Percentiles rank a stretch among this genome's conserved stretches.
These are phyloP conservation scores for Drosophila pseudoobscura DNA, from an alignment of 1,140 invertebrate species.

Conservation along the genomic window DNA sequence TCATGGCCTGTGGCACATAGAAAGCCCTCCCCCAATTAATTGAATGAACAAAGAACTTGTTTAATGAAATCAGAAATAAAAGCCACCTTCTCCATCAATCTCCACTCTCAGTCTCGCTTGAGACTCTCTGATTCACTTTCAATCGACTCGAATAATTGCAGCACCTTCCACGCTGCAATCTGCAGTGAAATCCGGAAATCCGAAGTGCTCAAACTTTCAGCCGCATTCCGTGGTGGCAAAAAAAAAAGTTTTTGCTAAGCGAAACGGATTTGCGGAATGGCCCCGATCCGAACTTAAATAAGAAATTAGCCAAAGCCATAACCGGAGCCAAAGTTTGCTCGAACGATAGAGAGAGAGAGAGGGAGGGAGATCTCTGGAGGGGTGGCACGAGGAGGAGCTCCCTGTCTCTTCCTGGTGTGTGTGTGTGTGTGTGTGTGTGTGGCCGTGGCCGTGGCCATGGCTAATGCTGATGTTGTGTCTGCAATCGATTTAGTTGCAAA, in stretches of 20 bases:
- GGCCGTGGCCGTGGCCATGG: neutral
- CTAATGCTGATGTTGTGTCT: constrained; percentile 31
- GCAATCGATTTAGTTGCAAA: constrained; percentile 73
- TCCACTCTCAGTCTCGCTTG: too few relatives aligned
- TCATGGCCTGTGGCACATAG: too few relatives aligned
- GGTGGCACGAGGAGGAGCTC: constrained; percentile 1
- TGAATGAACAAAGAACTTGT: too few relatives aligned
- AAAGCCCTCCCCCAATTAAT: too few relatives aligned
- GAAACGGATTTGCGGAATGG: constrained; percentile 15
- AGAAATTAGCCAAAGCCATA: constrained; percentile 44
- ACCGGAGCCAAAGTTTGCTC: neutral
- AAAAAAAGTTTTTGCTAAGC: constrained; percentile 9
- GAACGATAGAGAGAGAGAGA: neutral
- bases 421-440: constrained; percentile 17
- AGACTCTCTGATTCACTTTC: too few relatives aligned
- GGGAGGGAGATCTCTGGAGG: constrained; percentile 24
- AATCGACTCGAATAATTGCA: too few relatives aligned
- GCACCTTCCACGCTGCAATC: too few relatives aligned
- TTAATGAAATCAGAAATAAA: too few relatives aligned
- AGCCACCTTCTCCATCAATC: too few relatives aligned
- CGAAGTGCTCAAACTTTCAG: too few relatives aligned
- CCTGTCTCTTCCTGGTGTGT: constrained; percentile 16
- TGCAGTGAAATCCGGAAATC: too few relatives aligned
- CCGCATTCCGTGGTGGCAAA: neutral
- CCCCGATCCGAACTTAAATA: constrained; percentile 19